Base-by-base conservation (phyloP, 53 echinoderm and acorn worm genomes). In the Holothuria leucospilota region DNA sequence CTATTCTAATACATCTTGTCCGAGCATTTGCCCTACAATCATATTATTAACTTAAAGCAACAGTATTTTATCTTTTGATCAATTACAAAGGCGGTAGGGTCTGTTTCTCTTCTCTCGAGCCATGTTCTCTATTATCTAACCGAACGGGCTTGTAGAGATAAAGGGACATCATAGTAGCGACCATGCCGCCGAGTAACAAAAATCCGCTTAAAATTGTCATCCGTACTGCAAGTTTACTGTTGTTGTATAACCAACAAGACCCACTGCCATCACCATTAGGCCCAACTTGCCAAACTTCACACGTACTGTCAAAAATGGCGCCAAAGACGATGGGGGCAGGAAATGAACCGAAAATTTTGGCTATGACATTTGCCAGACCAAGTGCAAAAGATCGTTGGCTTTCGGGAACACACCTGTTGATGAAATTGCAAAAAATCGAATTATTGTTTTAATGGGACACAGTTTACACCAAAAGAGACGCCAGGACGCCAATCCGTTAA, bases 211-310 rank as follows among this genome's bases (percentile, higher is more conserved):
- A 52, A 25, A 74, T 51, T 12, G 40, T 5, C 51, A 74, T 49
- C 46, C 74, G 51, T 18, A 49, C 49, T 51, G 74, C 40, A 24
- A 74, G 74, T 74, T 74, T 74, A n/a, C 16, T 13, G 14, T 49
- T 23, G 26, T 74, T 42, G 21, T 74, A 74, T 14, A 74, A 40
- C 74, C 74, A 74, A 51, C 74, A 74, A 49, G 74, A 74, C 26
- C 74, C 74, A 49, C 23, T 74, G 24, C 12, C 52, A 27, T 67
- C 67, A 67, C 67, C 67, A 41, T 73, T 73, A 73, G 39, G 14
- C 46, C 39, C 39, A 73, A 14, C 74, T 73, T 73, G 74, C 74
- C 74, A 73, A 40, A 73, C 46, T 42, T 73, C 39, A n/a, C 74
- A 73, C 39, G 74, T 34, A 13, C 39, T 40, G 46, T 73, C 74